Base-by-base conservation (phyloP, 2,113 vertebrate species). In the Scalopus aquaticus region DNA sequence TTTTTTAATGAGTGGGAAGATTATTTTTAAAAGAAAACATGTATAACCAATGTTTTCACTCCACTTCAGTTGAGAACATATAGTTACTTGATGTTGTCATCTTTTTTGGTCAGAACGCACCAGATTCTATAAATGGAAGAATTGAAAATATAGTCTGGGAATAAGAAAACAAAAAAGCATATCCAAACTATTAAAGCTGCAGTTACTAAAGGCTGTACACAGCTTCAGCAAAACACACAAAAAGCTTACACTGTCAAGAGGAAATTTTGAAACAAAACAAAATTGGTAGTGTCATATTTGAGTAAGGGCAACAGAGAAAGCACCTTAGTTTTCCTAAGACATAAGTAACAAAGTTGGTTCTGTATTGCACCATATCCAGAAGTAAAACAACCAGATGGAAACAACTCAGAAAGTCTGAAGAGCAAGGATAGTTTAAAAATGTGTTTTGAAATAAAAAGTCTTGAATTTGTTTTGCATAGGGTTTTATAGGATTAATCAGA, bases 1-100 rank as follows among this genome's bases (percentile, higher is more conserved):
- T 54, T 96, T 97, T 97, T 96, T 95, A 97, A 79, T 83, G 95
- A 96, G 37, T 76, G 49, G 88, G 96, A 95, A 95, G 92, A 77
- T 91, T 54, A 86, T 62, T 93, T 85, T 74, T 95, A 97, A 98
- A 98, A 98, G 95, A 98, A 98, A 97, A 97, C 96, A 80, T 37
- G 39, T 67, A 69, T 62, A 88, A 93, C 67, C 86, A 67, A 79
- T 39, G 37, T 95, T 95, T 94, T 97, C 93, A 95, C 77, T 94
- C 88, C 86, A 92, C 95, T 97, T 98, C 96, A 96, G 81, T 94
- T 97, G 95, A 97, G 96, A 97, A 97, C 97, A 96, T 97, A 95
- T 84, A 79, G 17, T 37, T 73, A 74, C 83, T 93, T 89, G 10
- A 84, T 81, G 44, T 9, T 42, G 30, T 74, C 64, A 70, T 74